These are phyloP conservation scores for Cryptocephalus primarius DNA, from an alignment of 2,888 invertebrate species.

Conservation along the genomic window DNA sequence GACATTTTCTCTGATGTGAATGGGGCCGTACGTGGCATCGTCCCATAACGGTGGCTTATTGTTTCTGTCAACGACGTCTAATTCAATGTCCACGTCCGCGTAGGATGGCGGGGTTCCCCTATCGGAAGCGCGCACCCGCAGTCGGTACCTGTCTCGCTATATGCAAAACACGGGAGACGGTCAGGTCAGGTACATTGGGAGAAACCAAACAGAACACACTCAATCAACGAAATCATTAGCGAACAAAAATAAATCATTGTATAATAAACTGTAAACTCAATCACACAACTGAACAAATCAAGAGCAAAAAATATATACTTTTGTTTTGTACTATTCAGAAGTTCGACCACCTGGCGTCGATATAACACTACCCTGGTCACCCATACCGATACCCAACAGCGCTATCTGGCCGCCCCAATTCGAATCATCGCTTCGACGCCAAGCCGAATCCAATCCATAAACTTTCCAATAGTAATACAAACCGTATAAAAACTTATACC, in stretches of 20 bases:
- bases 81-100: slow-evolving; percentile 94
- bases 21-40: slow-evolving; percentile 90
- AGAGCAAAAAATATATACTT: slow-evolving; percentile 19
- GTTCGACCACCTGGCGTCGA: not conserved
- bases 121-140: slow-evolving; percentile 95
- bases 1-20: slow-evolving; percentile 97
- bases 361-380: not conserved
- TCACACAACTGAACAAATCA: slow-evolving; percentile 31
- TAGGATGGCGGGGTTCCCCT: slow-evolving; percentile 83
- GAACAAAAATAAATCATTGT: slow-evolving; percentile 16
- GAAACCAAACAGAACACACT: slow-evolving; percentile 39
- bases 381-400: no score
- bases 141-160: slow-evolving; percentile 92
- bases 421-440: no score
- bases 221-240: slow-evolving; percentile 29
- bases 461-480: no score
- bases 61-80: slow-evolving; percentile 97
- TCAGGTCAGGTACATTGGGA: slow-evolving; percentile 42
- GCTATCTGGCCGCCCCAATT: no score
- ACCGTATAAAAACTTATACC: no score
- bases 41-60: slow-evolving; percentile 98
- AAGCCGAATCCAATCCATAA: no score
- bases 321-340: not conserved
- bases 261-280: slow-evolving; percentile 27
- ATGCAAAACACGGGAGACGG: slow-evolving; percentile 49